These are phyloP conservation scores for Campylomormyrus tamandua DNA, from an alignment of 2,113 vertebrate genomes.

Conservation along the genomic window DNA sequence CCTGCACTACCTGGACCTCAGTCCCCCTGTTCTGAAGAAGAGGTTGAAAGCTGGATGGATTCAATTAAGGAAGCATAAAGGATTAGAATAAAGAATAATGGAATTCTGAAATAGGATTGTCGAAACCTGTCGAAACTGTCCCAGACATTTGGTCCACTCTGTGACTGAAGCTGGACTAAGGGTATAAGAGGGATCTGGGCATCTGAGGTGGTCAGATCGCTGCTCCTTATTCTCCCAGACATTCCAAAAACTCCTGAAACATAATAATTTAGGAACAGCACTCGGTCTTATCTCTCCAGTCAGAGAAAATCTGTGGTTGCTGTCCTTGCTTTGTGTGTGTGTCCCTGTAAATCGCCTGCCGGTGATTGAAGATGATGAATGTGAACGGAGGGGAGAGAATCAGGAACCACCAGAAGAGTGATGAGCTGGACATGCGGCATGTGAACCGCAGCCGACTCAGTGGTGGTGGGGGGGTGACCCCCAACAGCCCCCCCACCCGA, in stretches of 20 bases:
- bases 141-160: not conserved
- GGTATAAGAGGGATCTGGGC: not conserved
- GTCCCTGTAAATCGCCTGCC: conserved; percentile 25
- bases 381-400: conserved; percentile 54
- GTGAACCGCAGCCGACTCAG: conserved; percentile 63
- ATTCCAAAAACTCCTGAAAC: not conserved
- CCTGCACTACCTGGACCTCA: not conserved
- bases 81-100: not conserved
- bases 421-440: conserved; percentile 53
- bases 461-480: conserved; percentile 66
- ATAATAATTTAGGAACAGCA: not conserved
- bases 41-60: not conserved
- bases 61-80: not conserved
- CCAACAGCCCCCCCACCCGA: conserved; percentile 55
- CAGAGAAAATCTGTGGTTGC: not conserved
- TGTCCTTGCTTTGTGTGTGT: not conserved
- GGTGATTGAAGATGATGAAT: conserved; percentile 54
- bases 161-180: not conserved
- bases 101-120: not conserved
- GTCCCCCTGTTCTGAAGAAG: not conserved
- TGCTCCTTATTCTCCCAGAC: not conserved
- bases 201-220: not conserved
- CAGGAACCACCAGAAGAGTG: conserved; percentile 60
- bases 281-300: not conserved
- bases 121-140: not conserved